Base-by-base conservation (phyloP, 2,113 vertebrate species). In the Nyctereutes procyonoides region DNA sequence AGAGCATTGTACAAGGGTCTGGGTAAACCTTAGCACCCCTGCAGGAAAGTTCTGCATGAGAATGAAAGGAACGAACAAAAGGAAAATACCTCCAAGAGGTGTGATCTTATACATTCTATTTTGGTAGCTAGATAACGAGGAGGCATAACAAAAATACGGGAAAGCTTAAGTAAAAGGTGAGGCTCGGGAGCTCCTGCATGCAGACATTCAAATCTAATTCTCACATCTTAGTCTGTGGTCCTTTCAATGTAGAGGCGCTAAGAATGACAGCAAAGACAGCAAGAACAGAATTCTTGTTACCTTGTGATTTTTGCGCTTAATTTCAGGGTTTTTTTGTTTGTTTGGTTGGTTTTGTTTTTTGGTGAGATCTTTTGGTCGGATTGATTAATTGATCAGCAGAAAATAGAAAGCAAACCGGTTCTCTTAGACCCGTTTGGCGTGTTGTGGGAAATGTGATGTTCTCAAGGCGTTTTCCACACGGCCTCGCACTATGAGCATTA, bases 11-110 rank as follows among this genome's bases (percentile, higher is more conserved):
- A 9, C 16, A 95, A 95, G 92, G 91, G 96, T 60, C 76, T 95
- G 94, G 80, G 71, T n/a, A 38, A 81, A 83, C 51, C 77, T 93
- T 4, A 0, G 73, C 5, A 4, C 58, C 88, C 0, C 0, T 43
- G 1, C 0, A 91, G 93, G 73, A 87, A 91, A 85, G 5, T 51
- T 8, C 10, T 79, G 95, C 1, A 24, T 53, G 96, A 93, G 97
- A 97, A 98, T 90, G 88, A 97, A 96, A 98, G 97, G 55, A 97
- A 93, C 53, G 96, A 95, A 97, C 48, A 65, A 84, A 95, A 97
- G 93, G 63, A 96, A 98, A 98, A 94, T 95, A 96, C 62, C 11
- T 96, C 11, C 35, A 97, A 97, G 93, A 98, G 88, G 92, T 12
- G 88, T 97, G 94, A 95, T 85, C 96, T 55, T 82, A 76, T 53